phyloP scores from a whole-genome alignment of 2,888 invertebrate species.

The Ephialtes manifestator region DNA sequence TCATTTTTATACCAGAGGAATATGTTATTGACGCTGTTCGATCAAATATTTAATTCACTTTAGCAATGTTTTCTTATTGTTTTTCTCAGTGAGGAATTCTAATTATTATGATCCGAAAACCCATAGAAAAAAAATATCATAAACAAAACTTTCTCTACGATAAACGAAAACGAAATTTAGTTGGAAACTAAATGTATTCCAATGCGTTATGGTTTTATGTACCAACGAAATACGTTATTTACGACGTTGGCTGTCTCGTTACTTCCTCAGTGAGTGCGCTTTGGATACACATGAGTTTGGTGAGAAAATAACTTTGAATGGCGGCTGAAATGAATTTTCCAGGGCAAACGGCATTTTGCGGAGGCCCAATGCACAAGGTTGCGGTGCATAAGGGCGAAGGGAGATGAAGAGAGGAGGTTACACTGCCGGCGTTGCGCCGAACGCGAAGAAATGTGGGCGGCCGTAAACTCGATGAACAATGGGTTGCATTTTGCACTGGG shows the following conservation, averaged over 20 bases:
- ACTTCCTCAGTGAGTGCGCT: slow-evolving; percentile 3
- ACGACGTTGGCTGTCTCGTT: neutral
- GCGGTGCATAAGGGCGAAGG: slow-evolving; percentile 3
- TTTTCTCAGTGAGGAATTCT: too few relatives aligned
- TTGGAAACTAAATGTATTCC: neutral
- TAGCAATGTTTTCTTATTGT: too few relatives aligned
- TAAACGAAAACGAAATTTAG: neutral
- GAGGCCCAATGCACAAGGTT: neutral
- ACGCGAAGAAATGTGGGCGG: slow-evolving; percentile 71
- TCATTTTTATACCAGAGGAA: too few relatives aligned
- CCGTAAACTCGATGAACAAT: slow-evolving; percentile 76
- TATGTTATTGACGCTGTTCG: too few relatives aligned
- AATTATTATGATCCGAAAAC: too few relatives aligned
- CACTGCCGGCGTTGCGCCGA: slow-evolving; percentile 27
- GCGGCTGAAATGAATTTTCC: slow-evolving; percentile 52
- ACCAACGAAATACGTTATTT: slow-evolving; percentile 8
- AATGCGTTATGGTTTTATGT: too few relatives aligned
- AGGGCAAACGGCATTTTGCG: slow-evolving; percentile 12
- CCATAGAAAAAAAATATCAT: too few relatives aligned
- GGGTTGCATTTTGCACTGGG: slow-evolving; percentile 70
- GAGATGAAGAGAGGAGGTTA: slow-evolving; percentile 31
- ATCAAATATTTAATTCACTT: too few relatives aligned
- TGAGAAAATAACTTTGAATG: slow-evolving; percentile 43
- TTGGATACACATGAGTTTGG: slow-evolving; percentile 16
- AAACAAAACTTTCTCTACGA: neutral